phyloP scores from a whole-genome alignment of 2,113 vertebrate genomes.

The Thomomys bottae region DNA sequence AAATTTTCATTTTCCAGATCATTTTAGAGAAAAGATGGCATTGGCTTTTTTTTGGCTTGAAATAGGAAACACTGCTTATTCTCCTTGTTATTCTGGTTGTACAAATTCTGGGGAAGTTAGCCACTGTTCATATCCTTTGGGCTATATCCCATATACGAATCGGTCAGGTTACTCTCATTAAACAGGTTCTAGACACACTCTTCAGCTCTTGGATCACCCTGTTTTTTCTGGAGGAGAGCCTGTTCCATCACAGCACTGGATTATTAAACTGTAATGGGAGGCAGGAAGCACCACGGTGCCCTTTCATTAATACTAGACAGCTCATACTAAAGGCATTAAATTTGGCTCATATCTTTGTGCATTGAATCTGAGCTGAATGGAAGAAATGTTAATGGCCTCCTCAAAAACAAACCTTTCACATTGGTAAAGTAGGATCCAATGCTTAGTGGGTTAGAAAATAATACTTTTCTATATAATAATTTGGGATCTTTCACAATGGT shows the following conservation, averaged over 20 bases:
- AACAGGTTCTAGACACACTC: background rate
- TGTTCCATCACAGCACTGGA: background rate
- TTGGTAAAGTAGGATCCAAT: conserved; percentile 3
- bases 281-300: background rate
- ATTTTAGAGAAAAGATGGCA: background rate
- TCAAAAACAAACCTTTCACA: conserved; percentile 10
- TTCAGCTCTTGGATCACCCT: conserved; percentile 25
- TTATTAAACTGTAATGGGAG: background rate
- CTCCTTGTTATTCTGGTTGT: background rate
- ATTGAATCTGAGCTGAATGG: conserved; percentile 5
- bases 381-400: conserved; percentile 17
- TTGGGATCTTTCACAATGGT: conserved; percentile 68
- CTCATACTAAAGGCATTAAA: background rate
- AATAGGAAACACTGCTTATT: background rate
- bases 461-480: conserved; percentile 59
- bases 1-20: background rate
- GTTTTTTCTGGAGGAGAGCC: background rate
- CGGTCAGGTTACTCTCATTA: background rate
- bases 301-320: background rate
- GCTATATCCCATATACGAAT: background rate
- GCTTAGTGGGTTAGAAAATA: conserved; percentile 50
- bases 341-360: background rate
- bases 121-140: background rate
- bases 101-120: background rate
- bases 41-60: background rate